These are phyloP conservation scores for Neoitamus cyanurus DNA, from an alignment of 2,888 invertebrate genomes.

Conservation along the genomic window DNA sequence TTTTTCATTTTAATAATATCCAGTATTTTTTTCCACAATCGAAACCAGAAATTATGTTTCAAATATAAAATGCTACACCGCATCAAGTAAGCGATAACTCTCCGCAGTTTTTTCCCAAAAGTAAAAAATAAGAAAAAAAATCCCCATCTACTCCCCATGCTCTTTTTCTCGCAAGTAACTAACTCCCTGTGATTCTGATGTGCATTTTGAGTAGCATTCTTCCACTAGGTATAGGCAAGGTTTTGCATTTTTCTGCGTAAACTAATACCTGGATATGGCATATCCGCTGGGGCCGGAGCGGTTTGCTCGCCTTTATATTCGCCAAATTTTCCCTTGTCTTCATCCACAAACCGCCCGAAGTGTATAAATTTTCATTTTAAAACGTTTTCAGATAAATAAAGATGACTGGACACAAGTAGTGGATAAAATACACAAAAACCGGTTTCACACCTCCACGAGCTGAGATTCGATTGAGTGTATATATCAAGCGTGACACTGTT, in stretches of 20 bases:
- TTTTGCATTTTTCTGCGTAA: not conserved
- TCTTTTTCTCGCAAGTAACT: not conserved
- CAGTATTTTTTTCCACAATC: not conserved
- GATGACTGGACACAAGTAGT: not conserved
- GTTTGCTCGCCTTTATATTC: not conserved
- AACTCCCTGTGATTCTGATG: not conserved
- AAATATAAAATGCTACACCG: not conserved
- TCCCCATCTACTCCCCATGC: not conserved
- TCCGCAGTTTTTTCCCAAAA: not conserved
- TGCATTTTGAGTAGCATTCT: not conserved
- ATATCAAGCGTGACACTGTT: not conserved
- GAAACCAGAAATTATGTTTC: not conserved
- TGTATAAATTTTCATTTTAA: constrained; percentile 31
- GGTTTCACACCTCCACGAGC: not conserved
- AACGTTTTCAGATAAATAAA: constrained; percentile 9
- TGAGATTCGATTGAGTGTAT: not conserved
- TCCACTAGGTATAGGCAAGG: no score
- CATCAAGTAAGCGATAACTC: not conserved
- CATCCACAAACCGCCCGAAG: not conserved
- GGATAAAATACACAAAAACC: not conserved
- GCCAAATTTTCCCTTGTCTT: not conserved
- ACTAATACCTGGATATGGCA: not conserved
- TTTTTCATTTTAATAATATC: not conserved
- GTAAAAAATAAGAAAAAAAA: not conserved
- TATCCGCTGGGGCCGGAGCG: not conserved